Conservation (phyloP, 1,140 invertebrate genomes). For the Antheraea pernyi region DNA sequence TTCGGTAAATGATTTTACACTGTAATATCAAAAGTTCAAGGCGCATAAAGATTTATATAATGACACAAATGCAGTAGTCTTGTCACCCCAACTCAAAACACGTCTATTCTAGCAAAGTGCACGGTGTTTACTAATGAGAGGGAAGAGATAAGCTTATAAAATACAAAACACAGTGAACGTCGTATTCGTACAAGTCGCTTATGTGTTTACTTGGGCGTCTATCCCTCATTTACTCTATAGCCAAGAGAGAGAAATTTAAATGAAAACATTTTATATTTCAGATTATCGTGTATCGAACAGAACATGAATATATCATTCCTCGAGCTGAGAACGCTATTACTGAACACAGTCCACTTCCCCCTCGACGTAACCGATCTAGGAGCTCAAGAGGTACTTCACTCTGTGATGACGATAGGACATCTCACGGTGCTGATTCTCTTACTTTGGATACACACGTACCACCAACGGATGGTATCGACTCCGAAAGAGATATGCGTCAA, state of each 20-base stretch:
- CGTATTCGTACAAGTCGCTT: too few species aligned
- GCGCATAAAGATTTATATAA: too few species aligned
- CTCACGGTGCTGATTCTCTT: slow-evolving; percentile 84
- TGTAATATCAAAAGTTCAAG: too few species aligned
- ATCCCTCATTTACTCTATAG: too few species aligned
- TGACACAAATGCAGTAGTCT: too few species aligned
- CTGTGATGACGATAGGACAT: slow-evolving; percentile 85
- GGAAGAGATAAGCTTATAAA: too few species aligned
- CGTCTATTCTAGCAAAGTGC: too few species aligned
- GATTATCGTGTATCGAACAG: slow-evolving; percentile 82
- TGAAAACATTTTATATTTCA: slow-evolving; percentile 48
- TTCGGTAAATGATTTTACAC: too few species aligned
- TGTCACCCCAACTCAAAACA: too few species aligned
- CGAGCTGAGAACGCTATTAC: slow-evolving; percentile 64
- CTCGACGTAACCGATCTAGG: slow-evolving; percentile 74
- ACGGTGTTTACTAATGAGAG: too few species aligned
- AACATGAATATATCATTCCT: slow-evolving; percentile 82
- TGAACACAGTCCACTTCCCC: slow-evolving; percentile 67
- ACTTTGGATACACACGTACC: slow-evolving; percentile 70
- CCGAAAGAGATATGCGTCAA: slow-evolving; percentile 74
- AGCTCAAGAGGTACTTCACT: slow-evolving; percentile 81
- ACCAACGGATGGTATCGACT: slow-evolving; percentile 56
- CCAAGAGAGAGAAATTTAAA: not conserved
- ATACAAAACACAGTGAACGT: too few species aligned
- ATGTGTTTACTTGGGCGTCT: too few species aligned